Evolutionary conservation across 1,140 invertebrate species (phyloP).

Genomic region (Trichomalopsis sarcophagae): DNA sequence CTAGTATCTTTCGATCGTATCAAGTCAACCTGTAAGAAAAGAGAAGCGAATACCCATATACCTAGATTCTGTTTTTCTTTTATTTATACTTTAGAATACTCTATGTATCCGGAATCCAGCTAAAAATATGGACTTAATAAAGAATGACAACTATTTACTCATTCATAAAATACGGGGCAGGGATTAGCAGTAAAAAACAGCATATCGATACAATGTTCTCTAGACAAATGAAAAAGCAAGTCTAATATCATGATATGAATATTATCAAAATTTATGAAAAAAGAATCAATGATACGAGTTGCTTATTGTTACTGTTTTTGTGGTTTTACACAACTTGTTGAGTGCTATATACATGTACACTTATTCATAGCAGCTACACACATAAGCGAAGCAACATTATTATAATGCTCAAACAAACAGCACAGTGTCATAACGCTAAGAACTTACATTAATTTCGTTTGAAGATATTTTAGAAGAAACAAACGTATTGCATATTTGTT

Average conservation of each 20-base stretch:
- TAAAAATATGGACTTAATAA: background rate
- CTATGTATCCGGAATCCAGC: conserved; percentile 17
- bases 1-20: conserved; percentile 70
- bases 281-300: conserved; percentile 18
- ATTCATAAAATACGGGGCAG: background rate
- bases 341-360: conserved; percentile 43
- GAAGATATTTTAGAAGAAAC: conserved; percentile 48
- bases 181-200: background rate
- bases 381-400: conserved; percentile 48
- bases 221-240: conserved; percentile 20
- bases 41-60: conserved; percentile 43
- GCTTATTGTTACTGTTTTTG: conserved; percentile 34
- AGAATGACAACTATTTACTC: background rate
- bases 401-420: conserved; percentile 47
- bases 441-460: conserved; percentile 51
- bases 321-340: conserved; percentile 24
- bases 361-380: conserved; percentile 45
- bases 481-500: conserved; percentile 49
- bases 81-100: background rate
- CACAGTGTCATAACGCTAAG: conserved; percentile 41
- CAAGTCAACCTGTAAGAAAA: conserved; percentile 68
- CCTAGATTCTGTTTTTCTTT: background rate
- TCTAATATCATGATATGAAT: conserved; percentile 13
- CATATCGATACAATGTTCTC: conserved; percentile 1
- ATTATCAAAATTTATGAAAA: conserved; percentile 21